Base-by-base conservation (phyloP, 2,888 invertebrate genomes). In the Harpalus rufipes region DNA sequence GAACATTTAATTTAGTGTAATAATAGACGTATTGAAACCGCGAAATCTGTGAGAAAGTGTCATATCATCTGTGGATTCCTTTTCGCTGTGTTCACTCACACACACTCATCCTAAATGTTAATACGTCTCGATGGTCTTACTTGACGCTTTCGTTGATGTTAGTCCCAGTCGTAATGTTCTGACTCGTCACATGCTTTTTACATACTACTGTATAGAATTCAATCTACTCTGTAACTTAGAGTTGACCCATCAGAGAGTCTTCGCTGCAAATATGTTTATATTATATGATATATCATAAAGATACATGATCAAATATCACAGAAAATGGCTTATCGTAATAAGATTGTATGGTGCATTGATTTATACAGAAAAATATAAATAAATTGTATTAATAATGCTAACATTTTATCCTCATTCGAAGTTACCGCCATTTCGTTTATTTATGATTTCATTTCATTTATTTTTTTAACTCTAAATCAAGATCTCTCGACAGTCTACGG, bases 341-440 rank as follows among this genome's bases (percentile, higher is more conserved):
- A 84, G 63, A 39, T 84, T 86, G 86, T 85, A 86, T 86, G 85
- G 84, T 85, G 86, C 86, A 86, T 85, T 85, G 65, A 85, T 86
- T 86, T 86, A 86, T 86, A 86, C 85, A 86, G 85, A 85, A 85
- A 81, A 84, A 84, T 86, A 84, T 85, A 84, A 74, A 86, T 86
- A 84, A 86, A 85, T 86, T 80, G 79, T 84, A 84, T 79, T 84
- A 80, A 84, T 84, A 81, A 81, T 83, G 65, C 51, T 81, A 39
- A 41, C 16, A 25, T 81, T 56, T 68, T 21, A 16, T 58, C 51
- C 58, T 12, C 10, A 12, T 12, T 51, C 44, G 6, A 1, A 5
- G 4, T 5, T 51, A 51, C 12, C 44, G 6, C 44, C 4, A 25
- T 78, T 32, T 78, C 44, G n/a, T 14, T 68, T 65, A 25, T 32